Base-by-base conservation (phyloP, 2,888 invertebrate species). In the Siphlonurus alternatus region DNA sequence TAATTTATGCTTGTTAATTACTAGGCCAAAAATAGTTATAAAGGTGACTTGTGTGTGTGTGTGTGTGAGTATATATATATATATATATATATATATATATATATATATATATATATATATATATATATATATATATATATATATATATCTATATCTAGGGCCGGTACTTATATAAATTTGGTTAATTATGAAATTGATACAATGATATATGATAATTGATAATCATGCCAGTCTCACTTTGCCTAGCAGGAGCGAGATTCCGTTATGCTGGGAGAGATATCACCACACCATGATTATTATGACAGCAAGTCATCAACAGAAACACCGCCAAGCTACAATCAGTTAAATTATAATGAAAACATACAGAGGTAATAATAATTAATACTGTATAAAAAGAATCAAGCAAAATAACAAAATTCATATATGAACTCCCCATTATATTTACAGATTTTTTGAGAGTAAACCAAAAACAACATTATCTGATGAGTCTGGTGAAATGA, bases 261-360 rank as follows among this genome's bases (percentile, higher is more conserved):
- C 1, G 86, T 87, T 23, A 88, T 91, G 85, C 77, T 91, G 15
- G 89, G 90, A 3, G 88, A 87, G 71, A 89, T 91, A 69, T 91
- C 90, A 1, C 90, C 90, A 0, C 89, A 90, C 73, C 88, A 89
- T 70, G 89, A 89, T 64, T 84, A 85, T 73, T 84, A 81, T 70
- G 88, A 88, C 70, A 86, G 88, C 75, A 88, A 88, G 74, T 86
- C 88, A 15, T 88, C 89, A 24, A 84, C 85, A 0, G 89, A 86
- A 71, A 88, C 89, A 0, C 87, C 86, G 0, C 84, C 89, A 5
- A 91, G 88, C 72, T 93, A 93, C 77, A 88, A 84, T 71, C 90
- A 89, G 72, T 79, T 92, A 5, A 93, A 91, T 75, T 92, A 88
- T 73, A 88, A 88, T 70, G 90, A 91, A 70, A 93, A 88, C 71